Percentiles rank a stretch among this genome's conserved stretches.
Conservation (phyloP, 2,888 invertebrate genomes). For the Macrostomum cliftonense region DNA sequence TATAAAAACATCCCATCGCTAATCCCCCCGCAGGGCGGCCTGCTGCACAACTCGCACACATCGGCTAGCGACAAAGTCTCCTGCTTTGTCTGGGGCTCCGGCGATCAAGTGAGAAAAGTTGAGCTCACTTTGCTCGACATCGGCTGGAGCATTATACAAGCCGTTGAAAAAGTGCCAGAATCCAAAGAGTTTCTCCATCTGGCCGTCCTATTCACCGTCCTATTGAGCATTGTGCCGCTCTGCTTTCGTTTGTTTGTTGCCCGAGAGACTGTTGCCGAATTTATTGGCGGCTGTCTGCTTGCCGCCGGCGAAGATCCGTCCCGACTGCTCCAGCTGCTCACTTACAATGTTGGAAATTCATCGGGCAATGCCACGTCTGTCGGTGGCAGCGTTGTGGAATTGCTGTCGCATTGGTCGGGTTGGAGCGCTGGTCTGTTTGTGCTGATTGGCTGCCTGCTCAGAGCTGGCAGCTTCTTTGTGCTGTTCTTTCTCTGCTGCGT, state of each 20-base stretch:
- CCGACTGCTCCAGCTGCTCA: neutral
- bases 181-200: no score
- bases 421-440: conserved; percentile 1
- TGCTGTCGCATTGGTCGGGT: neutral
- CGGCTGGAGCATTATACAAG: conserved; percentile 70
- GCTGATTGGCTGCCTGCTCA: conserved; percentile 24
- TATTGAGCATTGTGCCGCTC: no score
- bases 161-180: no score
- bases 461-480: conserved; percentile 45
- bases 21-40: no score
- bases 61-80: conserved; percentile 37
- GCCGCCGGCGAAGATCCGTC: neutral
- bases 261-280: no score
- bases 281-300: neutral
- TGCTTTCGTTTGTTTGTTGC: no score
- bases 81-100: conserved; percentile 80
- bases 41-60: no score
- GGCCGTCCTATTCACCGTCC: no score
- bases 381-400: neutral
- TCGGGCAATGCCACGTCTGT: neutral
- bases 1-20: no score
- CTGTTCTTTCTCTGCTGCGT: conserved; percentile 77
- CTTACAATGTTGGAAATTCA: conserved; percentile 1
- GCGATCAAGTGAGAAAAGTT: conserved; percentile 63
- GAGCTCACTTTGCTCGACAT: conserved; percentile 82